phyloP scores from a whole-genome alignment of 2,888 invertebrate genomes.

The Ceramica pisi region DNA sequence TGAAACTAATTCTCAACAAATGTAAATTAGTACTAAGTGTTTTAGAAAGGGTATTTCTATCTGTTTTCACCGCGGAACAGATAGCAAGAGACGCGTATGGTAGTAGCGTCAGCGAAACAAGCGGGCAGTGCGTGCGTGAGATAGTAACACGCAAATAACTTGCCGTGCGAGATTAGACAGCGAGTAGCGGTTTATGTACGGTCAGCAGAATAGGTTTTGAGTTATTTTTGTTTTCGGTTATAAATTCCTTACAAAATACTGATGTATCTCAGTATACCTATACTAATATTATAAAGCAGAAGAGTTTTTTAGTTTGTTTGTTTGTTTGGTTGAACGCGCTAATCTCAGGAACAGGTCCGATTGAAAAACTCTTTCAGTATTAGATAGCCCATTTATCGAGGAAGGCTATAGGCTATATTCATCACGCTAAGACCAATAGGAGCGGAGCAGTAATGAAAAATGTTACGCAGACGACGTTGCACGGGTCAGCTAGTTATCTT shows the following conservation, averaged over 20 bases:
- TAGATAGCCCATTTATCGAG: no score
- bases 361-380: no score
- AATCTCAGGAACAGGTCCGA: no score
- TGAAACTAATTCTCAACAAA: constrained; percentile 50
- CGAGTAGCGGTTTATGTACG: constrained; percentile 69
- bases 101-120: constrained; percentile 72
- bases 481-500: no score
- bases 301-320: no score
- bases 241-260: not conserved
- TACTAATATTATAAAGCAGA: no score
- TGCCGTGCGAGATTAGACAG: constrained; percentile 71
- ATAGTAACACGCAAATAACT: constrained; percentile 75
- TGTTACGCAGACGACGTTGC: no score
- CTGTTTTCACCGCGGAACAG: constrained; percentile 63
- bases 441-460: no score
- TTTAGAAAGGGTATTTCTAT: constrained; percentile 68
- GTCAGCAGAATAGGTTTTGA: constrained; percentile 63
- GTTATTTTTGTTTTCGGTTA: constrained; percentile 15
- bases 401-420: no score
- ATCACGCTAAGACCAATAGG: no score
- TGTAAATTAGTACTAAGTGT: constrained; percentile 63
- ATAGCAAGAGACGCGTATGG: constrained; percentile 70
- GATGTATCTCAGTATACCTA: no score
- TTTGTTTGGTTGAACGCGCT: no score
- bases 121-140: constrained; percentile 70